These are phyloP conservation scores for Drosophila kuntzei DNA, from an alignment of 2,888 invertebrate genomes.

Conservation along the genomic window DNA sequence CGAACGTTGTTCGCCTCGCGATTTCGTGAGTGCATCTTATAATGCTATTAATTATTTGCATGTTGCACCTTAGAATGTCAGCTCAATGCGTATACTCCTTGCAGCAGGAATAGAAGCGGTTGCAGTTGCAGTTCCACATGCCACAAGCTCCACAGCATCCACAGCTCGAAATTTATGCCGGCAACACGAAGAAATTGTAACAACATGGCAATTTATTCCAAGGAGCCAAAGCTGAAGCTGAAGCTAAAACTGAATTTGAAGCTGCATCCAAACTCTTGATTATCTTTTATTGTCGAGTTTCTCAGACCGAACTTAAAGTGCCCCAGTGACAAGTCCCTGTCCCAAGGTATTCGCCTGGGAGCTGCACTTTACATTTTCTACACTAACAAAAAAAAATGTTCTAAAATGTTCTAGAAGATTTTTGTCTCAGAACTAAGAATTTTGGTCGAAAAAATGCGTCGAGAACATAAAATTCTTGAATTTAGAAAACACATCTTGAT, in stretches of 20 bases:
- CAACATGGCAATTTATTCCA: conserved; percentile 80
- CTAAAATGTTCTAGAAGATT: too few relatives aligned
- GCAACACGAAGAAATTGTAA: conserved; percentile 80
- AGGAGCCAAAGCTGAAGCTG: conserved; percentile 38
- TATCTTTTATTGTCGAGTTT: conserved; percentile 67
- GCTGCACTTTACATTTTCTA: conserved; percentile 57
- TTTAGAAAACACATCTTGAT: too few relatives aligned
- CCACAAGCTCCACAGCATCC: conserved; percentile 12
- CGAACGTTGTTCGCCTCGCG: conserved; percentile 80
- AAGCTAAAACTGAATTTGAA: conserved; percentile 10
- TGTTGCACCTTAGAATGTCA: conserved; percentile 84
- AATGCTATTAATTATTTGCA: conserved; percentile 86
- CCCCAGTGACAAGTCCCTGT: conserved; percentile 56
- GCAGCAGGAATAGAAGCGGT: conserved; percentile 4
- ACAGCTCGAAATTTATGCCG: conserved; percentile 69
- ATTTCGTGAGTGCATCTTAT: conserved; percentile 86
- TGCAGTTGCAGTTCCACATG: conserved; percentile 43
- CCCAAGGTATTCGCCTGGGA: conserved; percentile 51
- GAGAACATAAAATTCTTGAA: too few relatives aligned
- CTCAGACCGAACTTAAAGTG: conserved; percentile 39
- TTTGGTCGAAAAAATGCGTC: too few relatives aligned
- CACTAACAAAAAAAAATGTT: too few relatives aligned
- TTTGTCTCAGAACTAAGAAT: too few relatives aligned
- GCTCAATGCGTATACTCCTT: conserved; percentile 64
- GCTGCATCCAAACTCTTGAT: conserved; percentile 42